Percentiles rank a stretch among this genome's conserved stretches.
These are phyloP conservation scores for Thomomys bottae DNA, from an alignment of 2,113 vertebrate species.

Conservation along the genomic window DNA sequence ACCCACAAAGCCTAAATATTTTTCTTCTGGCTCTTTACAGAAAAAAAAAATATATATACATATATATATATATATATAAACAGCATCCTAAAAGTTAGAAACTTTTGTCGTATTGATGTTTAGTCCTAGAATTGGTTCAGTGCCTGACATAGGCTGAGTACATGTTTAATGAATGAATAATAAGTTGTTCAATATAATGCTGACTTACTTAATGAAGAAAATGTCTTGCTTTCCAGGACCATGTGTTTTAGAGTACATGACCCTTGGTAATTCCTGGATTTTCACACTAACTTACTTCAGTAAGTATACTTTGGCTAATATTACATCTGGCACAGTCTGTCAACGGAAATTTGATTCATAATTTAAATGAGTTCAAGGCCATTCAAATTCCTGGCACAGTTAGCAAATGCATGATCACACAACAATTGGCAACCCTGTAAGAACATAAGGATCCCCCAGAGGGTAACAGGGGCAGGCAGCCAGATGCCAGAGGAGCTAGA, in stretches of 20 bases:
- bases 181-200: too few species aligned
- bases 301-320: not conserved
- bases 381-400: slow-evolving; percentile 25
- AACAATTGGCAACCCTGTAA: not conserved
- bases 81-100: not conserved
- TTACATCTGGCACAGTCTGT: not conserved
- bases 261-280: not conserved
- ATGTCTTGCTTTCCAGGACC: not conserved
- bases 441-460: not conserved
- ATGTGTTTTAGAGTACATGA: not conserved
- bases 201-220: not conserved
- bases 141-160: not conserved
- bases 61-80: not conserved
- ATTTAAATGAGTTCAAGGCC: slow-evolving; percentile 32
- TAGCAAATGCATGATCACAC: not conserved
- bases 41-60: not conserved
- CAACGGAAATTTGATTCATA: slow-evolving; percentile 28
- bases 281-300: not conserved
- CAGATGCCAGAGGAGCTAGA: not conserved
- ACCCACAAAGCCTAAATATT: not conserved
- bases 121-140: not conserved
- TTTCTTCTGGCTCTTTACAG: not conserved
- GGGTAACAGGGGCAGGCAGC: not conserved
- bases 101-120: not conserved
- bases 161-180: not conserved